Evolutionary conservation across 2,888 invertebrate species (phyloP).

Genomic region (Sinotaia quadrata): DNA sequence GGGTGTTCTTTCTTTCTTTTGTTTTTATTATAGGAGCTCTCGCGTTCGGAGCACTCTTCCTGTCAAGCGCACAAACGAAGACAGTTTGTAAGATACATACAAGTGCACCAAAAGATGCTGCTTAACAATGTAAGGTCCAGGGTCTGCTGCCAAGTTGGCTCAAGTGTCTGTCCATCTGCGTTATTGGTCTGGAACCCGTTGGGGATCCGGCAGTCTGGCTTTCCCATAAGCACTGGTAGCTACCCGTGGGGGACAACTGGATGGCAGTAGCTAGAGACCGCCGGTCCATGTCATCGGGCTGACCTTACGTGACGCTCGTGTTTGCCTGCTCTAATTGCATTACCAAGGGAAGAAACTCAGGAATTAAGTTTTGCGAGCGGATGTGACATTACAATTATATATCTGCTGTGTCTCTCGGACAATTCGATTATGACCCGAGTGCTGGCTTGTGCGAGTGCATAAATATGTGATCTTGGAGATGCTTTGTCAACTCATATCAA

Average conservation of each 20-base stretch:
- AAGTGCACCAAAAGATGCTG: too few species aligned
- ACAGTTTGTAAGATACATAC: too few species aligned
- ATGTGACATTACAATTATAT: conserved; percentile 35
- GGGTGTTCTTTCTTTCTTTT: too few species aligned
- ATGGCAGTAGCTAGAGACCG: neutral
- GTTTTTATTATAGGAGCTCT: too few species aligned
- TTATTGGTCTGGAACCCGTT: conserved; percentile 17
- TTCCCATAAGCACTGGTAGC: neutral
- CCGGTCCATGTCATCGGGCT: neutral
- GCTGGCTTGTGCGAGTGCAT: conserved; percentile 34
- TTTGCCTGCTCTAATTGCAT: conserved; percentile 20
- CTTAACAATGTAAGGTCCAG: neutral
- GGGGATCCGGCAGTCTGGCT: neutral
- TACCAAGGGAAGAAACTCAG: conserved; percentile 12
- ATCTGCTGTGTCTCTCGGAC: conserved; percentile 31
- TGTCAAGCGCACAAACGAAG: too few species aligned
- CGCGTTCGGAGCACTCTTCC: too few species aligned
- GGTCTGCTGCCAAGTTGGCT: conserved; percentile 10
- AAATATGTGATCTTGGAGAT: conserved; percentile 28
- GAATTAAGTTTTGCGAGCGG: conserved; percentile 10
- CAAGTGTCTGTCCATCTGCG: conserved; percentile 20
- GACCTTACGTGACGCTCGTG: conserved; percentile 18
- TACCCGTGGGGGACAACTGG: neutral
- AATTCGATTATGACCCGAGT: conserved; percentile 32
- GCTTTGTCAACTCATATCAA: conserved; percentile 28